Conservation (phyloP, 2,888 invertebrate genomes). For the Vesta saturnalis region DNA sequence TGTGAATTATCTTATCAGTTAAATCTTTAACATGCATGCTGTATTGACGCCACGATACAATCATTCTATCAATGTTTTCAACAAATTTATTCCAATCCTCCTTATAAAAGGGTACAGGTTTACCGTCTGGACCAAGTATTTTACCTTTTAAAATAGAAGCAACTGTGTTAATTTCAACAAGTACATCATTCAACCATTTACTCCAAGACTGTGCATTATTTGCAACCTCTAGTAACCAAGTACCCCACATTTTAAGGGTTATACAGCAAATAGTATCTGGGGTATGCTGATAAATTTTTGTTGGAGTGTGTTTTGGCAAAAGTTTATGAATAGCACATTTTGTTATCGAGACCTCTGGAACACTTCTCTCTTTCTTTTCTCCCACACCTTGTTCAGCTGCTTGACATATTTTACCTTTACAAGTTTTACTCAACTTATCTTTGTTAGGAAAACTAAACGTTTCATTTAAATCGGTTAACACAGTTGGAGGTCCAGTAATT, state of each 20-base stretch:
- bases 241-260: constrained; percentile 57
- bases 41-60: constrained; percentile 55
- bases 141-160: constrained; percentile 49
- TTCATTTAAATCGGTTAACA: too few relatives aligned
- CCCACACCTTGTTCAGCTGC: background rate
- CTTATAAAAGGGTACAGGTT: constrained; percentile 41
- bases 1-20: constrained; percentile 53
- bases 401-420: too few relatives aligned
- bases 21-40: constrained; percentile 56
- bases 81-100: constrained; percentile 52
- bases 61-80: constrained; percentile 52
- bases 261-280: constrained; percentile 56
- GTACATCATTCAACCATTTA: constrained; percentile 54
- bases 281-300: constrained; percentile 51
- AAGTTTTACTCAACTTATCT: too few relatives aligned
- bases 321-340: constrained; percentile 13
- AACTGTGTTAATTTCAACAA: constrained; percentile 52
- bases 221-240: constrained; percentile 57
- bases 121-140: constrained; percentile 39
- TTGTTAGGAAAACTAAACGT: too few relatives aligned
- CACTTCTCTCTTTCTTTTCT: background rate
- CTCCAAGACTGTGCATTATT: constrained; percentile 59
- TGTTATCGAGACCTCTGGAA: background rate
- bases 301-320: constrained; percentile 49
- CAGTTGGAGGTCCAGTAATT: too few relatives aligned